These are phyloP conservation scores for Salarias fasciatus DNA, from an alignment of 2,797 vertebrate genomes.

Conservation along the genomic window DNA sequence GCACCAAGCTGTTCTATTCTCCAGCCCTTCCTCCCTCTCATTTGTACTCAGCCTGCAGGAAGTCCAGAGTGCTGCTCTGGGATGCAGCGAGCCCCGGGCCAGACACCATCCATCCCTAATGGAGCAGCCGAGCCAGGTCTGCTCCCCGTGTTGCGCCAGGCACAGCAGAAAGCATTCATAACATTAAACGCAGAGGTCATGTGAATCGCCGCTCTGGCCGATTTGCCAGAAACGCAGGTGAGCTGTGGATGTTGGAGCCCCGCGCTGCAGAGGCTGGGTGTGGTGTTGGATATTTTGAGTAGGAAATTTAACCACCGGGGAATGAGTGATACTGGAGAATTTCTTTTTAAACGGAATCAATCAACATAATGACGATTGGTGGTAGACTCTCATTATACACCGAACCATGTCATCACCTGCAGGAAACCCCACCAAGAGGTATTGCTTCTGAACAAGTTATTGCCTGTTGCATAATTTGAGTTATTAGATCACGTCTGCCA, in stretches of 20 bases:
- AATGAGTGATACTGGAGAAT: slow-evolving; percentile 32
- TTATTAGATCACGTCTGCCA: slow-evolving; percentile 58
- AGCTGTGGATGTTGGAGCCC: slow-evolving; percentile 44
- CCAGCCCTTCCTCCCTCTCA: slow-evolving; percentile 56
- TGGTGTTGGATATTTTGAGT: slow-evolving; percentile 48
- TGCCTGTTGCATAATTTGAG: slow-evolving; percentile 41
- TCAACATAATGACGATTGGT: slow-evolving; percentile 22
- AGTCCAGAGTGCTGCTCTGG: slow-evolving; percentile 61
- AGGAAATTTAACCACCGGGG: slow-evolving; percentile 38
- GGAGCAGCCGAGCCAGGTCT: slow-evolving; percentile 52
- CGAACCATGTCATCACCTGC: slow-evolving; percentile 42
- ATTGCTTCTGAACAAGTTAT: slow-evolving; percentile 31
- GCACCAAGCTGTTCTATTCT: slow-evolving; percentile 55
- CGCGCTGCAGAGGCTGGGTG: slow-evolving; percentile 46
- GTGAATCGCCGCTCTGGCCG: slow-evolving; percentile 23
- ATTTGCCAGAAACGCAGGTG: slow-evolving; percentile 62
- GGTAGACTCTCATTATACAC: slow-evolving; percentile 17
- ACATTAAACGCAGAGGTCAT: slow-evolving; percentile 53
- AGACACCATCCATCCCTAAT: slow-evolving; percentile 73
- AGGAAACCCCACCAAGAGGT: slow-evolving; percentile 38
- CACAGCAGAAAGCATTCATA: slow-evolving; percentile 57
- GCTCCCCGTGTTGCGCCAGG: slow-evolving; percentile 46
- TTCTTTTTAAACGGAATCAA: slow-evolving; percentile 54
- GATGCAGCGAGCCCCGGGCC: slow-evolving; percentile 41
- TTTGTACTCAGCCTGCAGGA: slow-evolving; percentile 61